Base-by-base conservation (phyloP, 2,888 invertebrate genomes). In the Blastobasis lacticolella region DNA sequence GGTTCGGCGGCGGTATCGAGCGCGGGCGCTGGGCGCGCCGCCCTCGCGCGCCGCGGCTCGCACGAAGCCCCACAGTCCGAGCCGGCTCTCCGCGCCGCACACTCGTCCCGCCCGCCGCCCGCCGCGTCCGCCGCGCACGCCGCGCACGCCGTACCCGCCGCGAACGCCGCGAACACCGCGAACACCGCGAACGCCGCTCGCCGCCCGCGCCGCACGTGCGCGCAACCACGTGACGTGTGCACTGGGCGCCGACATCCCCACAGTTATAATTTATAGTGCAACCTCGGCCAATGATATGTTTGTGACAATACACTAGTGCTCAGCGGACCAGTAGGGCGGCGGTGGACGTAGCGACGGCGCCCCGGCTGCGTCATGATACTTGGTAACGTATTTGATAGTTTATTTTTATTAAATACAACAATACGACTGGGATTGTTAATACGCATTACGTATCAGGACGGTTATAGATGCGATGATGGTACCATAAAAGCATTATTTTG, bases 1-100 rank as follows among this genome's bases (percentile, higher is more conserved):
- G 75, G 82, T 73, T 71, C 77, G 84, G 81, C 81, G 78, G 78
- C 78, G 77, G 79, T 86, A 87, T 87, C 80, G 87, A 86, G 82
- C 87, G 87, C 78, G 10, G 37, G 47, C 38, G 38, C 38, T 38
- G 37, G 37, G 38, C 77, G 84, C 81, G 84, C 78, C 84, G 83
- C 82, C 84, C 83, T 78, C 73, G 74, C 81, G 73, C 73, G 66
- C 64, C 68, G 60, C 38, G 7, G 46, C 10, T 5, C 5, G 42
- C 42, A 9, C 54, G 84, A 79, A 84, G 85, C 83, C 82, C 84
- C 79, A 82, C 75, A 78, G 78, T 80, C 68, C 74, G 80, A 77
- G 77, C 68, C 69, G 78, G 68, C 69, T 72, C 69, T 71, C 74
- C 73, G 66, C 63, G 63, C 63, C 73, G 73, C 71, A 78, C 54